phyloP scores from a whole-genome alignment of 1,140 invertebrate genomes.

The Camponotus floridanus region DNA sequence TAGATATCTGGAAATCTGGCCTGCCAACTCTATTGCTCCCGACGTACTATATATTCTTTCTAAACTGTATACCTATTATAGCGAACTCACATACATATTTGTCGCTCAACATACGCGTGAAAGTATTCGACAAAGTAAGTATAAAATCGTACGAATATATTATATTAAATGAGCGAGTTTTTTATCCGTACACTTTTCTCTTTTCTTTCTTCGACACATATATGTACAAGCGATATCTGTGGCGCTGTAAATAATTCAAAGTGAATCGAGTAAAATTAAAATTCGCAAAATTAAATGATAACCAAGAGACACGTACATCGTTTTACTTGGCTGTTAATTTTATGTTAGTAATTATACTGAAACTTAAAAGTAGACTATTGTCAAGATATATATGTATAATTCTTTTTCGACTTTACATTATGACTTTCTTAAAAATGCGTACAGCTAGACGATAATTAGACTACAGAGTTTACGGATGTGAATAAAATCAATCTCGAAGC shows the following conservation, averaged over 20 bases:
- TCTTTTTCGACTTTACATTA: neutral
- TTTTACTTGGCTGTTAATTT: constrained; percentile 37
- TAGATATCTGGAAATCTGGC: constrained; percentile 27
- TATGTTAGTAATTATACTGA: constrained; percentile 23
- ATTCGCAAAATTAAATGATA: constrained; percentile 4
- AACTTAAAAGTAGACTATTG: constrained; percentile 29
- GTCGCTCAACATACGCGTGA: neutral
- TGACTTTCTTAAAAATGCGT: neutral
- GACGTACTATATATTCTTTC: constrained; percentile 10
- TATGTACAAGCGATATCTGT: constrained; percentile 23
- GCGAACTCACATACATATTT: constrained; percentile 29
- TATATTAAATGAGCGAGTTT: constrained; percentile 25
- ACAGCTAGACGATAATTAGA: neutral
- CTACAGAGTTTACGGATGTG: neutral
- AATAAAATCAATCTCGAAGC: constrained; percentile 14
- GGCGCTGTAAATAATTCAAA: constrained; percentile 9
- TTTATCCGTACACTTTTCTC: constrained; percentile 3
- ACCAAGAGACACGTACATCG: neutral
- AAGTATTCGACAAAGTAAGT: constrained; percentile 38
- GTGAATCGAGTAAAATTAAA: constrained; percentile 6
- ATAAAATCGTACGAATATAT: constrained; percentile 29
- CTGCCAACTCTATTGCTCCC: constrained; percentile 27
- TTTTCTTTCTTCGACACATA: constrained; percentile 3
- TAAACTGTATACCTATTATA: constrained; percentile 40
- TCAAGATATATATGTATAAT: constrained; percentile 20